Conservation (phyloP, 2,797 vertebrate genomes). For the Nyctalus aviator region DNA sequence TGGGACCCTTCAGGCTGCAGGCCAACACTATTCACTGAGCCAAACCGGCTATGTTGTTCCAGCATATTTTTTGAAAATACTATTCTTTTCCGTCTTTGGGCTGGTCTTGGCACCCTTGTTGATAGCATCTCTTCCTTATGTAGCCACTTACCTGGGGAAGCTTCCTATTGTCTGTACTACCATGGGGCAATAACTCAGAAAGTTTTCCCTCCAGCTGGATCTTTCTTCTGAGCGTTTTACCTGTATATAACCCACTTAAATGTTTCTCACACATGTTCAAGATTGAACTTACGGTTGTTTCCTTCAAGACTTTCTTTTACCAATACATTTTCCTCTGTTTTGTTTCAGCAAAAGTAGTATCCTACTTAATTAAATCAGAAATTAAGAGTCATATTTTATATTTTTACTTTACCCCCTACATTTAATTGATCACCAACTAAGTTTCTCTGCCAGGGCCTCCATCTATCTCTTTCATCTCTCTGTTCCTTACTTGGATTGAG, state of each 20-base stretch:
- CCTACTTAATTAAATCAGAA: neutral
- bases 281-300: neutral
- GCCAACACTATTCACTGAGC: no score
- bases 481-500: neutral
- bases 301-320: neutral
- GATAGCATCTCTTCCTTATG: constrained; percentile 23
- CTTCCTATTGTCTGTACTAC: neutral
- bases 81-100: neutral
- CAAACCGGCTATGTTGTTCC: neutral
- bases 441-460: neutral
- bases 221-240: neutral
- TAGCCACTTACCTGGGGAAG: neutral
- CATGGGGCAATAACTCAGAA: neutral
- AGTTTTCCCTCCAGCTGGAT: neutral
- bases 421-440: neutral
- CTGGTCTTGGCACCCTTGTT: neutral
- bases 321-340: neutral
- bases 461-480: neutral
- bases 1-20: no score
- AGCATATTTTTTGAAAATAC: constrained; percentile 1
- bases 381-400: neutral
- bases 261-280: neutral
- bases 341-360: neutral
- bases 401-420: neutral
- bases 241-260: neutral